Conservation (phyloP, 2,888 invertebrate genomes). For the Lasioglossum pauxillum region DNA sequence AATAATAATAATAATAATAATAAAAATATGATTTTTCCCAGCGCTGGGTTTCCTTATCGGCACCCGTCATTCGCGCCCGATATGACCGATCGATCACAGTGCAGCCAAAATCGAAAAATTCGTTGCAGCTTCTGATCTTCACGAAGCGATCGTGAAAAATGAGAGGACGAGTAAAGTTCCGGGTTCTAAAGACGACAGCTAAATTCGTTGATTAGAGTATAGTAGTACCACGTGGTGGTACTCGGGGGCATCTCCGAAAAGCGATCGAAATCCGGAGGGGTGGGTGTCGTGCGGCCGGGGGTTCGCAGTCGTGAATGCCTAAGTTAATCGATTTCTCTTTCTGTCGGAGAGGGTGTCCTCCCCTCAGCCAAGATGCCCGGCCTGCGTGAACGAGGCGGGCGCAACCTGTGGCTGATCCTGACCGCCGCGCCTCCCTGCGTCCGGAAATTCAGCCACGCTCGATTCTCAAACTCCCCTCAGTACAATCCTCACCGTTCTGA, state of each 20-base stretch:
- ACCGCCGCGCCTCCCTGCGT: conserved; percentile 81
- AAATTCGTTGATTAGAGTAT: not conserved
- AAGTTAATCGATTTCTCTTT: conserved; percentile 71
- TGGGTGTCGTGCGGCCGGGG: not conserved
- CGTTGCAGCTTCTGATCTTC: not conserved
- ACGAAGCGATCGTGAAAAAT: not conserved
- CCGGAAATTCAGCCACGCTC: conserved; percentile 81
- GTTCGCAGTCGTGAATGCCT: conserved; percentile 45
- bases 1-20: too few relatives aligned
- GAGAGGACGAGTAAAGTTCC: not conserved
- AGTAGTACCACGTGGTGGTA: not conserved
- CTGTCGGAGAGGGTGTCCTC: conserved; percentile 59
- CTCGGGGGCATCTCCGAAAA: conserved; percentile 11
- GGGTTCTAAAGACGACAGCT: not conserved
- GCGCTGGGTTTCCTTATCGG: not conserved
- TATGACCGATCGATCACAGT: not conserved
- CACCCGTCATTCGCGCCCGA: not conserved
- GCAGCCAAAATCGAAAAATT: not conserved
- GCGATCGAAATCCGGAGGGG: conserved; percentile 34
- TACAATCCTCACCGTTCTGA: conserved; percentile 79
- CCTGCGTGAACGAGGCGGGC: conserved; percentile 74
- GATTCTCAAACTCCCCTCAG: conserved; percentile 79
- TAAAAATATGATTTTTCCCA: not conserved
- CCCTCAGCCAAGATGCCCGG: conserved; percentile 68
- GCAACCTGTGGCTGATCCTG: conserved; percentile 84